Evolutionary conservation across 2,888 invertebrate genomes (phyloP).

Genomic region (Archips xylosteana): DNA sequence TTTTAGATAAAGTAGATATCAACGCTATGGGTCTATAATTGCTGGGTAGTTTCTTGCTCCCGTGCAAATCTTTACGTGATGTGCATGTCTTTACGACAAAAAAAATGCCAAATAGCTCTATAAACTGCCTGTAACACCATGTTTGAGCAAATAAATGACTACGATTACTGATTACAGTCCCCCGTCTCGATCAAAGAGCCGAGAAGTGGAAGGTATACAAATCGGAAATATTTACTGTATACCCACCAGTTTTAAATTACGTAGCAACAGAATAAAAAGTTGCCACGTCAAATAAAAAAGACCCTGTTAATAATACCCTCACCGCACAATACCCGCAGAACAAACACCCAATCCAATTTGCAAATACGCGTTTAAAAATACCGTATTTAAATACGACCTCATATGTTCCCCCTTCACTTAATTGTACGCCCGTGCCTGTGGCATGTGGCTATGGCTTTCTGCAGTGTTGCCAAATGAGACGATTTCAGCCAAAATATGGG

Average conservation of each 20-base stretch:
- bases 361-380: conserved; percentile 23
- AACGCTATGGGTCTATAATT: too few species aligned
- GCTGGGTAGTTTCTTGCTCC: too few species aligned
- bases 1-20: too few species aligned
- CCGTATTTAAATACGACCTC: conserved; percentile 22
- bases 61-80: too few species aligned
- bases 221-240: background rate
- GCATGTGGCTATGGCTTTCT: conserved; percentile 1
- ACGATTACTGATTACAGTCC: too few species aligned
- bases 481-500: background rate
- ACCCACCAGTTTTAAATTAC: background rate
- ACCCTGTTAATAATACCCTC: background rate
- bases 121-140: too few species aligned
- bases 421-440: conserved; percentile 24
- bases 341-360: conserved; percentile 33
- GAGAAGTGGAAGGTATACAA: background rate
- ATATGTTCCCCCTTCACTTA: conserved; percentile 20
- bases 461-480: background rate
- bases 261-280: background rate
- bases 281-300: background rate
- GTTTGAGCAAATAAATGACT: too few species aligned
- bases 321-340: conserved; percentile 14
- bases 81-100: too few species aligned
- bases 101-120: too few species aligned
- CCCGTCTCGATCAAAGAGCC: too few species aligned